These are phyloP conservation scores for Lepilemur septentrionalis DNA, from an alignment of 2,797 vertebrate species.

Conservation along the genomic window DNA sequence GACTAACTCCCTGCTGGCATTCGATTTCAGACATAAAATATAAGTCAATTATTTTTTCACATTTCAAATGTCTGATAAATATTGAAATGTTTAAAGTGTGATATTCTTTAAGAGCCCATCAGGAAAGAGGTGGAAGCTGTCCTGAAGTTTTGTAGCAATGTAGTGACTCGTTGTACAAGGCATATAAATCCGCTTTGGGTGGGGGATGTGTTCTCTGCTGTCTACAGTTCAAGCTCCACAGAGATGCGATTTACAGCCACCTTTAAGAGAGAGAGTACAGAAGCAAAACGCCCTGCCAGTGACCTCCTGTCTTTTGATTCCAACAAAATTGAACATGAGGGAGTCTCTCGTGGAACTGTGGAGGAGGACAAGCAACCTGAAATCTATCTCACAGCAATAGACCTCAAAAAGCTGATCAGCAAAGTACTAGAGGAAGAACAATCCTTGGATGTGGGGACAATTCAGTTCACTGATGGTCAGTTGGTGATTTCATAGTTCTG, in stretches of 20 bases:
- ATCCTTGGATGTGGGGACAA: slow-evolving; percentile 88
- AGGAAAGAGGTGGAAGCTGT: neutral
- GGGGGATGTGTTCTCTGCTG: slow-evolving; percentile 6
- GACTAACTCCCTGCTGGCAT: neutral
- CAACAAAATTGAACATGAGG: slow-evolving; percentile 84
- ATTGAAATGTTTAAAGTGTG: neutral
- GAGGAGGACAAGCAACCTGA: slow-evolving; percentile 77
- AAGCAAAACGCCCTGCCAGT: slow-evolving; percentile 74
- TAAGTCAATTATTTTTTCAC: neutral
- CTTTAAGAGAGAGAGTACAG: slow-evolving; percentile 86
- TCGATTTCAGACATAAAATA: slow-evolving; percentile 25
- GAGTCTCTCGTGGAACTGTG: slow-evolving; percentile 57
- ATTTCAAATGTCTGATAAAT: slow-evolving; percentile 17
- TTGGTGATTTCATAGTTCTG: slow-evolving; percentile 21
- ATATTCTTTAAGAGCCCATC: neutral
- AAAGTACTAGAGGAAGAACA: slow-evolving; percentile 88
- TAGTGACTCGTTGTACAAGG: neutral
- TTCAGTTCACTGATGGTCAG: slow-evolving; percentile 88
- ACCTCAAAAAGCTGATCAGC: slow-evolving; percentile 88
- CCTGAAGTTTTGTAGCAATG: neutral
- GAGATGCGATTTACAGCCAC: slow-evolving; percentile 87
- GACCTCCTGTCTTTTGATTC: slow-evolving; percentile 84
- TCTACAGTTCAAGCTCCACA: slow-evolving; percentile 88
- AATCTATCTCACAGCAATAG: slow-evolving; percentile 73
- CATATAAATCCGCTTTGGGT: neutral